Conservation (phyloP, 2,888 invertebrate genomes). For the Ophion obscuratus region DNA sequence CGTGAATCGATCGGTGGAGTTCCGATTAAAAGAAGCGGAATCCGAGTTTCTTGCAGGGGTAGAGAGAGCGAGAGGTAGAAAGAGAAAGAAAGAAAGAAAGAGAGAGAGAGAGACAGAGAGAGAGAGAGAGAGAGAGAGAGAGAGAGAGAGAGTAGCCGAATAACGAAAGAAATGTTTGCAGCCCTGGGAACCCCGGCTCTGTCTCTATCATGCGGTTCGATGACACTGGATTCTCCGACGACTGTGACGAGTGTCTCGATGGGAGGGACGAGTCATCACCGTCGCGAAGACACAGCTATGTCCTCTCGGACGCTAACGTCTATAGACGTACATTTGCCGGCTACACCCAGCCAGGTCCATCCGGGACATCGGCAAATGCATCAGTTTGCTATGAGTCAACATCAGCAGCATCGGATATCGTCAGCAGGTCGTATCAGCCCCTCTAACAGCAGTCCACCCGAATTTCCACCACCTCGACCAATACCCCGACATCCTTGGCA, state of each 20-base stretch:
- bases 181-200: constrained; percentile 84
- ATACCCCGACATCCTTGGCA: constrained; percentile 87
- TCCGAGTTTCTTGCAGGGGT: not conserved
- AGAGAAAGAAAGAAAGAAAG: not conserved
- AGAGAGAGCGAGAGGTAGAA: not conserved
- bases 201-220: constrained; percentile 87
- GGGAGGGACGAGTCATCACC: constrained; percentile 89
- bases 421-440: constrained; percentile 84
- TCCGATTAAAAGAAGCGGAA: not conserved
- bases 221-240: constrained; percentile 95
- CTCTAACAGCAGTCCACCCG: constrained; percentile 84
- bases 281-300: constrained; percentile 87
- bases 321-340: constrained; percentile 85
- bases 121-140: not conserved
- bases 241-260: constrained; percentile 85
- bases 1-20: not conserved
- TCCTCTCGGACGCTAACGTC: constrained; percentile 86
- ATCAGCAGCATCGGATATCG: constrained; percentile 80
- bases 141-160: not conserved
- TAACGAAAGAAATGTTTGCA: constrained; percentile 67
- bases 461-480: constrained; percentile 84
- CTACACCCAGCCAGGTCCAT: constrained; percentile 85
- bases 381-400: constrained; percentile 76
- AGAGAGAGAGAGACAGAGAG: not conserved
- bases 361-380: constrained; percentile 76